phyloP scores from a whole-genome alignment of 1,140 invertebrate species.

The Nymphalis io region DNA sequence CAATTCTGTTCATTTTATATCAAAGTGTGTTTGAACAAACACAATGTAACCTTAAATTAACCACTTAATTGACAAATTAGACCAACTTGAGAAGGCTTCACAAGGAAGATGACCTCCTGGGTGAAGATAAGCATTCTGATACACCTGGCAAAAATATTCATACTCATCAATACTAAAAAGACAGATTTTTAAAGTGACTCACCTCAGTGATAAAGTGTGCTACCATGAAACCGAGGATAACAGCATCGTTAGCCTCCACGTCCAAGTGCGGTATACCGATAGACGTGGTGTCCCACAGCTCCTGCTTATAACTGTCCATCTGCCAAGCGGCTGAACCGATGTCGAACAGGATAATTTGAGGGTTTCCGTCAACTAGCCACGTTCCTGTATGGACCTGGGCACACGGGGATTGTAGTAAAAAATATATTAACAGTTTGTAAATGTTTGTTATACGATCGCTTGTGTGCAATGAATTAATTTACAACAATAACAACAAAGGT shows the following conservation, averaged over 20 bases:
- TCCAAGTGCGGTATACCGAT: conserved; percentile 98
- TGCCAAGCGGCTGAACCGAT: conserved; percentile 98
- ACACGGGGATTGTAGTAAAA: not conserved
- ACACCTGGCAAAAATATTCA: too few species aligned
- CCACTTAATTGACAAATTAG: too few species aligned
- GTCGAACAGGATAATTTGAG: conserved; percentile 98
- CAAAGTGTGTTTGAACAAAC: too few species aligned
- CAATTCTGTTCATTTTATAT: too few species aligned
- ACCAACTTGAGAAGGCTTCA: too few species aligned
- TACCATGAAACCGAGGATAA: conserved; percentile 98
- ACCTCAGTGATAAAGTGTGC: conserved; percentile 95
- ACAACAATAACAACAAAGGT: too few species aligned
- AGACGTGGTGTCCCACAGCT: conserved; percentile 92
- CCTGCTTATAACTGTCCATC: conserved; percentile 96
- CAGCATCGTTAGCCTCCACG: conserved; percentile 97
- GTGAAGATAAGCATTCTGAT: not conserved
- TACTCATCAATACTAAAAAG: not conserved
- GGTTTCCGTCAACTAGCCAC: conserved; percentile 99
- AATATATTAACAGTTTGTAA: too few species aligned
- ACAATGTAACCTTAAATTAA: too few species aligned
- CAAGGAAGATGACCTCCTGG: not conserved
- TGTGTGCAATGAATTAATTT: too few species aligned
- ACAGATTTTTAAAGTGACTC: too few species aligned
- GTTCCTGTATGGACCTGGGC: conserved; percentile 93
- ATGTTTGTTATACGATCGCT: too few species aligned